Conservation (phyloP, 2,113 vertebrate genomes). For the Periophthalmodon schlosseri region DNA sequence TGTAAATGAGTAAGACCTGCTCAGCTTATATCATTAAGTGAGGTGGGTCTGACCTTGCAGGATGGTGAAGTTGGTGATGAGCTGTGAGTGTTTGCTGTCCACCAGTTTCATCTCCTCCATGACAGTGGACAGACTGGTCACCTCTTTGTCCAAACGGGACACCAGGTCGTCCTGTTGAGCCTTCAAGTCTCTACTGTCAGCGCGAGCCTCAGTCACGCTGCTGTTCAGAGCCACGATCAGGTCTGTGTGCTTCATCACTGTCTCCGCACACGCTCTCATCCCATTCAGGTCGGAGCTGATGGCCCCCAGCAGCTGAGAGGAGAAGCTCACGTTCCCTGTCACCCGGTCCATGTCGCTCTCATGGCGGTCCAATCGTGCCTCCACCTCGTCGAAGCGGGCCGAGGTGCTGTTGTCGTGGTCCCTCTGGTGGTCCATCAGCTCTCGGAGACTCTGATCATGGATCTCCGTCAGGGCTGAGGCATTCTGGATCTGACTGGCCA, state of each 20-base stretch:
- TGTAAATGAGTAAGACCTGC: background rate
- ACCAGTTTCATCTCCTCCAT: slow-evolving; percentile 99
- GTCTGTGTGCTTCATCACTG: slow-evolving; percentile 86
- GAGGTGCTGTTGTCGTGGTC: slow-evolving; percentile 89
- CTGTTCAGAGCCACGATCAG: slow-evolving; percentile 85
- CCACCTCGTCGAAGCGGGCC: slow-evolving; percentile 83
- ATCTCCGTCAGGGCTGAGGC: slow-evolving; percentile 83
- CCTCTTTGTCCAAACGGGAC: slow-evolving; percentile 88
- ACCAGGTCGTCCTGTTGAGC: slow-evolving; percentile 88
- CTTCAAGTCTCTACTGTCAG: slow-evolving; percentile 84
- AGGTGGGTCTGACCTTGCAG: slow-evolving; percentile 83
- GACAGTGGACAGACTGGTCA: slow-evolving; percentile 88
- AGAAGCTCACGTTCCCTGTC: slow-evolving; percentile 91
- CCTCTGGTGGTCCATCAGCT: slow-evolving; percentile 90
- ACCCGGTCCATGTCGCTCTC: slow-evolving; percentile 88
- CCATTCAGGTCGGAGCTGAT: slow-evolving; percentile 89
- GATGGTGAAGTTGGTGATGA: slow-evolving; percentile 98
- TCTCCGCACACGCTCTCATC: slow-evolving; percentile 90
- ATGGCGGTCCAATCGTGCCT: slow-evolving; percentile 84
- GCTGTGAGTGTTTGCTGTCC: slow-evolving; percentile 93
- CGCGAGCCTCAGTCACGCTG: slow-evolving; percentile 83
- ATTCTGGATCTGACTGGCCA: slow-evolving; percentile 90
- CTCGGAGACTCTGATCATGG: slow-evolving; percentile 87
- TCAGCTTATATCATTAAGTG: background rate
- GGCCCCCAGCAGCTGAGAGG: slow-evolving; percentile 87